These are phyloP conservation scores for Hirtodrosophila trivittata DNA, from an alignment of 2,888 invertebrate species.

Conservation along the genomic window DNA sequence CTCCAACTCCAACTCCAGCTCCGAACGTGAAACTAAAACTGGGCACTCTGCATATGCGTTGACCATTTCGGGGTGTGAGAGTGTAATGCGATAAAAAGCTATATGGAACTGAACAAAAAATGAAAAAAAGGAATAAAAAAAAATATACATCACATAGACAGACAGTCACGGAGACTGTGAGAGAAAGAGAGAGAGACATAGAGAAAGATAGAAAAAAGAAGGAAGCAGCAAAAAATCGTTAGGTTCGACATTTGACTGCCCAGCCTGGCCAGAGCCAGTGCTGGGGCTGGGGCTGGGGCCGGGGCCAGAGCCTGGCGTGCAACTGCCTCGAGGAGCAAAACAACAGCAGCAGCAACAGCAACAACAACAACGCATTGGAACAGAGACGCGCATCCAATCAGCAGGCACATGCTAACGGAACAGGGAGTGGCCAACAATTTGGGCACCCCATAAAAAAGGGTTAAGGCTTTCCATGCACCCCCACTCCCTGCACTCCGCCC, in stretches of 20 bases:
- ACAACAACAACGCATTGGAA: slow-evolving; percentile 27
- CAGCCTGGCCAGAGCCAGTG: slow-evolving; percentile 23
- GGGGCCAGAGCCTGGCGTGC: slow-evolving; percentile 35
- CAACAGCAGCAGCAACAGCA: slow-evolving; percentile 23
- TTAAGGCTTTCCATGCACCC: slow-evolving; percentile 21
- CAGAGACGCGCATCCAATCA: slow-evolving; percentile 62
- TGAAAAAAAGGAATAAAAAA: slow-evolving; percentile 14
- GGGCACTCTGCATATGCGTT: slow-evolving; percentile 52
- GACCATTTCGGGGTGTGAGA: slow-evolving; percentile 28
- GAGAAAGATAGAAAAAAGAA: slow-evolving; percentile 5
- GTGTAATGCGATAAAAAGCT: slow-evolving; percentile 62
- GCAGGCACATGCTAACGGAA: slow-evolving; percentile 63
- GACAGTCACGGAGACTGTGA: slow-evolving; percentile 7
- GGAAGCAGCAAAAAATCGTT: slow-evolving; percentile 46
- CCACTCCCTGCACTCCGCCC: background rate
- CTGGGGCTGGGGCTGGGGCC: background rate
- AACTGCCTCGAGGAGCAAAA: slow-evolving; percentile 49
- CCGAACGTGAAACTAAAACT: background rate
- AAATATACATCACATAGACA: slow-evolving; percentile 7
- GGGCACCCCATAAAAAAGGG: slow-evolving; percentile 41
- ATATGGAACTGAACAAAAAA: slow-evolving; percentile 41
- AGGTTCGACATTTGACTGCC: slow-evolving; percentile 72
- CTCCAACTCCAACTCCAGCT: background rate
- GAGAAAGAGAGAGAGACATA: background rate
- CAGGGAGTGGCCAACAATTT: slow-evolving; percentile 66